A percentile compares a stretch with the other conserved stretches of the same genome.
Evolutionary conservation across 1,140 invertebrate species (phyloP).

Genomic region (Patella vulgata): DNA sequence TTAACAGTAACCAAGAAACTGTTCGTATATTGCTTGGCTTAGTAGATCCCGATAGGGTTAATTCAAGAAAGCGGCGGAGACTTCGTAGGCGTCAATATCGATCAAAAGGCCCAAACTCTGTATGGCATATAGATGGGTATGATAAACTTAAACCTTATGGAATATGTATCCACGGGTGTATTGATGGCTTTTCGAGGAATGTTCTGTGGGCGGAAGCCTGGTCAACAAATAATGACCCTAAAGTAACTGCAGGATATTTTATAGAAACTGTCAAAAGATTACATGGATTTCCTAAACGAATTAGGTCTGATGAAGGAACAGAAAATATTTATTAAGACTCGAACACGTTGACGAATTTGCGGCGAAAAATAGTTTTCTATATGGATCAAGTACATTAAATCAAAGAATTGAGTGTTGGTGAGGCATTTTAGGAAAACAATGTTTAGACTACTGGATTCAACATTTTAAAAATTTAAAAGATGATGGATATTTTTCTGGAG

Average conservation of each 20-base stretch:
- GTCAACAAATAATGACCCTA: slow-evolving; percentile 19
- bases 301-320: slow-evolving; percentile 15
- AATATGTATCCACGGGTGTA: not conserved
- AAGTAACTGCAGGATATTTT: slow-evolving; percentile 9
- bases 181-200: slow-evolving; percentile 3
- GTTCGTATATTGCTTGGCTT: not conserved
- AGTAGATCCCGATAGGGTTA: slow-evolving; percentile 3
- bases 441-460: slow-evolving; percentile 9
- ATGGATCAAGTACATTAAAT: slow-evolving; percentile 9
- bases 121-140: slow-evolving; percentile 15
- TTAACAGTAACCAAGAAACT: slow-evolving; percentile 9
- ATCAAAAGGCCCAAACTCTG: slow-evolving; percentile 9
- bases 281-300: not conserved
- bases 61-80: not conserved
- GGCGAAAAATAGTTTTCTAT: not conserved
- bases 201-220: slow-evolving; percentile 15
- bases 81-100: slow-evolving; percentile 5
- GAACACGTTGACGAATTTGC: not conserved
- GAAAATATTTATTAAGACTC: slow-evolving; percentile 14
- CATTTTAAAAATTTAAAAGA: slow-evolving; percentile 7
- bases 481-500: too few species aligned
- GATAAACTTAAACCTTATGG: slow-evolving; percentile 6
- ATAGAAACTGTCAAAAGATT: slow-evolving; percentile 6
- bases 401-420: slow-evolving; percentile 20
- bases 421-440: not conserved